Percentiles rank a stretch among this genome's conserved stretches.
phyloP scores from a whole-genome alignment of 2,797 vertebrate genomes.

The Danio aesculapii region DNA sequence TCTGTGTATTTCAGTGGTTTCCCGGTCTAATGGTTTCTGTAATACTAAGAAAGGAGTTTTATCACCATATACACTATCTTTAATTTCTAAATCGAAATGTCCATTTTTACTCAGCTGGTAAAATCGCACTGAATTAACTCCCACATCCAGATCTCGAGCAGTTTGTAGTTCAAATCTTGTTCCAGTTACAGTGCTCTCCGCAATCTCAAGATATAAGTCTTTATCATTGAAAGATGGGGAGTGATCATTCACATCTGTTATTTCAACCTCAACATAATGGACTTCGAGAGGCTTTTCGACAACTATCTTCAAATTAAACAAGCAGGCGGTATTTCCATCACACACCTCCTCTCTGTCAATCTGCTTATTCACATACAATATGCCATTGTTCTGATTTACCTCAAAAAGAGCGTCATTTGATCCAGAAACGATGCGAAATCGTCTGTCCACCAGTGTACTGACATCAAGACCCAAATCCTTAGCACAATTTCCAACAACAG shows the following conservation, averaged over 20 bases:
- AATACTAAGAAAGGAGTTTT: conserved; percentile 69
- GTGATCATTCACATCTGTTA: conserved; percentile 62
- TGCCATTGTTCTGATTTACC: conserved; percentile 78
- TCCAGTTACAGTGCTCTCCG: conserved; percentile 63
- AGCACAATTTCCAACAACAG: conserved; percentile 79
- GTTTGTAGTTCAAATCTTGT: conserved; percentile 71
- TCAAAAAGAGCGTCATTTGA: conserved; percentile 71
- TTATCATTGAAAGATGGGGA: conserved; percentile 70
- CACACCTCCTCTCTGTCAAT: conserved; percentile 82
- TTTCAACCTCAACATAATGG: conserved; percentile 79
- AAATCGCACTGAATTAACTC: conserved; percentile 66
- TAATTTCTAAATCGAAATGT: conserved; percentile 57
- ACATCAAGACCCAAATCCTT: conserved; percentile 81
- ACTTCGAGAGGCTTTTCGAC: conserved; percentile 82
- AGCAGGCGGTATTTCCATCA: conserved; percentile 68
- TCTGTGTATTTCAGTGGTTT: conserved; percentile 61
- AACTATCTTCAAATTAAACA: conserved; percentile 78
- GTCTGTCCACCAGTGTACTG: conserved; percentile 70
- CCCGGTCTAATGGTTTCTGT: conserved; percentile 72
- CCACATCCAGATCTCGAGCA: conserved; percentile 74
- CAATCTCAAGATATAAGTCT: conserved; percentile 71
- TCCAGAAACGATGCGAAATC: conserved; percentile 77
- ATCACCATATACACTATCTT: conserved; percentile 63
- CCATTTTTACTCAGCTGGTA: conserved; percentile 71
- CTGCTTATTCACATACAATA: conserved; percentile 71